A percentile compares a stretch with the other conserved stretches of the same genome.
Evolutionary conservation across 2,797 vertebrate species (phyloP).

Genomic region (Catostomus latipinnis): DNA sequence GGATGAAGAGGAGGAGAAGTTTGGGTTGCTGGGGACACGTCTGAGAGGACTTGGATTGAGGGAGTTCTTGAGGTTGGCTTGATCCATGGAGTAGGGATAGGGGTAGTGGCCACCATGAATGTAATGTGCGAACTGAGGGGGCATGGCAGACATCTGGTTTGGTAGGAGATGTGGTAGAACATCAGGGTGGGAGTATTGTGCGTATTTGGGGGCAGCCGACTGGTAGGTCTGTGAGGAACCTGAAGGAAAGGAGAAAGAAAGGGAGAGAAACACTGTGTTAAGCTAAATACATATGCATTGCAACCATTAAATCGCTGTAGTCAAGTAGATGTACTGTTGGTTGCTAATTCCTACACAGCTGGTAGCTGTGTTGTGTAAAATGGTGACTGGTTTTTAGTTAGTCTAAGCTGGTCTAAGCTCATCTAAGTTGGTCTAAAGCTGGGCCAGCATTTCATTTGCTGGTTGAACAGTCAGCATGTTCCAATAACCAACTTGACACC

Average conservation of each 20-base stretch:
- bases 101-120: conserved; percentile 28
- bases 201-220: conserved; percentile 54
- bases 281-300: not conserved
- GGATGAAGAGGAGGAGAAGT: conserved; percentile 40
- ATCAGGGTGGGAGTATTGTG: conserved; percentile 50
- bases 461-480: too few relatives aligned
- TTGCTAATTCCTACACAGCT: not conserved
- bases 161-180: conserved; percentile 41
- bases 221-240: conserved; percentile 53
- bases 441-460: too few relatives aligned
- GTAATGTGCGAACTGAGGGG: conserved; percentile 48
- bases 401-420: too few relatives aligned
- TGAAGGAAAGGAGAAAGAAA: conserved; percentile 35
- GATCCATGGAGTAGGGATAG: conserved; percentile 48
- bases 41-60: conserved; percentile 47
- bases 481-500: too few relatives aligned
- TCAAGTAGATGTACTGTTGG: not conserved
- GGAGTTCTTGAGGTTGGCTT: conserved; percentile 45
- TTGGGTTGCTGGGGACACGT: conserved; percentile 56
- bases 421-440: too few relatives aligned
- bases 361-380: too few relatives aligned
- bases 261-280: not conserved
- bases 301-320: not conserved
- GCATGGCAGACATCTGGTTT: conserved; percentile 58
- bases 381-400: too few relatives aligned